phyloP scores from a whole-genome alignment of 2,113 vertebrate genomes.

The Pionites leucogaster region DNA sequence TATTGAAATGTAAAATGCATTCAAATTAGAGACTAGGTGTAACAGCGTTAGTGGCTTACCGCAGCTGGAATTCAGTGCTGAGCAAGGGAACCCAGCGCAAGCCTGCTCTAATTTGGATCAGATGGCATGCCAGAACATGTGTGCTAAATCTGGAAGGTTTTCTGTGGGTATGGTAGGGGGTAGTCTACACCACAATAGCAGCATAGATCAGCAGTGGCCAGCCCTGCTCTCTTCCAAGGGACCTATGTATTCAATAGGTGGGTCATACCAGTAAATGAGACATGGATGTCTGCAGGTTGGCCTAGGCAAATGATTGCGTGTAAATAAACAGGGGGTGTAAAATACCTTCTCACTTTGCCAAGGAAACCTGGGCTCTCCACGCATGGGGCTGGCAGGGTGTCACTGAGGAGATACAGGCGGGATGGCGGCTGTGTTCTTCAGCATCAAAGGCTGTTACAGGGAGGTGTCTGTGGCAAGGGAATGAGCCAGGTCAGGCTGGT shows the following conservation, averaged over 20 bases:
- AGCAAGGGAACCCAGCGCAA: not conserved
- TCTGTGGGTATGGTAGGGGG: not conserved
- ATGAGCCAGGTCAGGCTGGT: not conserved
- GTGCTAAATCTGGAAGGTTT: not conserved
- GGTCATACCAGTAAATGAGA: not conserved
- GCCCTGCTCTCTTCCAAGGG: not conserved
- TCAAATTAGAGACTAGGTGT: slow-evolving; percentile 58
- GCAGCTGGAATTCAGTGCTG: slow-evolving; percentile 32
- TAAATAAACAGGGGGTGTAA: not conserved
- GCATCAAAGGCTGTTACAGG: no score
- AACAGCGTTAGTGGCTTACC: slow-evolving; percentile 50
- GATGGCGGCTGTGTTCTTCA: not conserved
- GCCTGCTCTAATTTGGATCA: slow-evolving; percentile 47
- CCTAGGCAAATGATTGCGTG: not conserved
- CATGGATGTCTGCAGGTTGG: not conserved
- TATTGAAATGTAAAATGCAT: slow-evolving; percentile 50
- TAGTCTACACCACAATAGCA: not conserved
- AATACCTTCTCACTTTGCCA: not conserved
- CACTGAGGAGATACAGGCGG: not conserved
- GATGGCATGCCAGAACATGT: slow-evolving; percentile 13
- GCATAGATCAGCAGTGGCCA: not conserved
- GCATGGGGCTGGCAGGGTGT: not conserved
- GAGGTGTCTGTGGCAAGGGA: not conserved
- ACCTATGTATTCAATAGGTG: fast-evolving
- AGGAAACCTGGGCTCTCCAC: not conserved